Evolutionary conservation across 2,797 vertebrate genomes (phyloP), one percentile per base, ranked within the genome.

Genomic region (Pogoniulus pusillus): DNA sequence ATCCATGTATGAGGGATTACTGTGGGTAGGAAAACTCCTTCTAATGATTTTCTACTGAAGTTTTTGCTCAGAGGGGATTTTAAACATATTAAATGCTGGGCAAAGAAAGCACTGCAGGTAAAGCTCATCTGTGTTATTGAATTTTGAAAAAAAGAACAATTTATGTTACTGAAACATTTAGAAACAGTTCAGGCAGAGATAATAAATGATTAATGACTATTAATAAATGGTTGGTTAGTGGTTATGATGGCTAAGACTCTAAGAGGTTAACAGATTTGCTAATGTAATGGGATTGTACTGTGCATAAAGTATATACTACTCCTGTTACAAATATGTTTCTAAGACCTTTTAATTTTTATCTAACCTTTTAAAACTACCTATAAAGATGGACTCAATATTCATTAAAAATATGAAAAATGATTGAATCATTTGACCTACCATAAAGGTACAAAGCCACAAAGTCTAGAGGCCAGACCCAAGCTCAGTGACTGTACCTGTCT

Each of bases 41-140:
- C 63, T 82, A 81, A 90, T 76, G 66, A 87, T 59, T 93, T 90
- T 83, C 73, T 47, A 26, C 66, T 47, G 66, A 94, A 83, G 54
- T 81, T 91, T 91, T 88, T 90, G 60, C 70, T 49, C 84, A 66
- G 57, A 87, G 69, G 65, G 45, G 66, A 87, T 93, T 90, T 94
- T 69, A 93, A 93, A 47, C 34, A 39, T 77, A 88, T 90, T 90
- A 93, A 95, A 85, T 73, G 66, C 57, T 91, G 66, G 63, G 71
- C 59, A 76, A 85, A 89, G 69, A 65, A 4, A 89, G 35, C 22
- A 51, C 60, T 93, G 45, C 30, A 91, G 47, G 72, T 75, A 78
- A 92, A 91, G 66, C 78, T 82, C 63, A 82, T 66, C 51, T 85
- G 53, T 0, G 0, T 45, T 91, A 90, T 41, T 90, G 79, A 75